Conservation (phyloP, 1,140 invertebrate genomes). For the Marisa cornuarietis region DNA sequence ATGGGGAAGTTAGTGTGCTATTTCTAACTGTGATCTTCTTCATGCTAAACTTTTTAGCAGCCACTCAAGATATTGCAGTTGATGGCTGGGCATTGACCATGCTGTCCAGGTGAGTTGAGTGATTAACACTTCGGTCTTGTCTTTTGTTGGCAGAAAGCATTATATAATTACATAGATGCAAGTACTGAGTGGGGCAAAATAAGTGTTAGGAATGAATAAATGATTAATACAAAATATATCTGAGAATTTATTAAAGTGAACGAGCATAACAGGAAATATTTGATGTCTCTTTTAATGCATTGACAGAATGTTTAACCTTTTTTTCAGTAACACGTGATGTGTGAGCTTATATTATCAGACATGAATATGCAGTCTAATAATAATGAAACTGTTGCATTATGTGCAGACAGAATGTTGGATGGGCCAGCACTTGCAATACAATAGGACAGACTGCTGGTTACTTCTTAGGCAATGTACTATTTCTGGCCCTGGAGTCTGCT, state of each 20-base stretch:
- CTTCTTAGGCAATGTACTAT: conserved; percentile 96
- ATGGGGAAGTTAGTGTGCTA: conserved; percentile 78
- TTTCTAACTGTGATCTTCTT: conserved; percentile 90
- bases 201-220: no score
- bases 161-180: no score
- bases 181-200: no score
- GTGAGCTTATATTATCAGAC: no score
- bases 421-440: conserved; percentile 98
- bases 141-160: background rate
- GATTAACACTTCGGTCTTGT: background rate
- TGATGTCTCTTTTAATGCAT: background rate
- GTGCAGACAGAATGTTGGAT: conserved; percentile 88
- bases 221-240: no score
- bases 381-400: background rate
- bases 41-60: conserved; percentile 92
- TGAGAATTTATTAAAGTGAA: no score
- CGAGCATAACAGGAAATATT: background rate
- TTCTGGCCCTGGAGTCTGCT: conserved; percentile 95
- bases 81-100: conserved; percentile 99
- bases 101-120: conserved; percentile 81
- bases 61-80: conserved; percentile 99
- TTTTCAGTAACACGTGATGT: no score
- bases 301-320: no score
- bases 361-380: background rate
- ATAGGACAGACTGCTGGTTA: conserved; percentile 98